phyloP scores from a whole-genome alignment of 2,113 vertebrate genomes.

The Electrona antarctica region DNA sequence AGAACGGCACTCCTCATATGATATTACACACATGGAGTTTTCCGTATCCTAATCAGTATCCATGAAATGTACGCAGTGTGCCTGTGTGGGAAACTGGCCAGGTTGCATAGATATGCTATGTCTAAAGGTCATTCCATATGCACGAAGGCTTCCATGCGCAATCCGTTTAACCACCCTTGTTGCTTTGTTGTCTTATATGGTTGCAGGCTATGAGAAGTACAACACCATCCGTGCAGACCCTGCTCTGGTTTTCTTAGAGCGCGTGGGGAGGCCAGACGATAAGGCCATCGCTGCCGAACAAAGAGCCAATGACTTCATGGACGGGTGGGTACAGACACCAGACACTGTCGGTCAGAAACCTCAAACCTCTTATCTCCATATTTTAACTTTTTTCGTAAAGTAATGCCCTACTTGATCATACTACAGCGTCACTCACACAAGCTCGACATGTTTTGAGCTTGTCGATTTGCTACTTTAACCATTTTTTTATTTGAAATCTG shows the following conservation, averaged over 20 bases:
- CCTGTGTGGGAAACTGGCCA: conserved; percentile 29
- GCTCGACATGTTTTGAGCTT: too few species aligned
- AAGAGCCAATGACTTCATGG: conserved; percentile 95
- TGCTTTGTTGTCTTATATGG: conserved; percentile 30
- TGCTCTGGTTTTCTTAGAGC: conserved; percentile 91
- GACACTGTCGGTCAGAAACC: neutral
- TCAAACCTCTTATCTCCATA: neutral
- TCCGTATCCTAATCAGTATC: too few species aligned
- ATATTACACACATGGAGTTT: too few species aligned
- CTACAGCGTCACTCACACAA: too few species aligned
- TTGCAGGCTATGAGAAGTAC: conserved; percentile 96
- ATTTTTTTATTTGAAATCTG: too few species aligned
- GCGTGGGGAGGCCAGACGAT: conserved; percentile 95
- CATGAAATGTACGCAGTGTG: too few species aligned
- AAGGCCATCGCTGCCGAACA: conserved; percentile 98
- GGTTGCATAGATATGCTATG: conserved; percentile 14
- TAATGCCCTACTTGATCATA: too few species aligned
- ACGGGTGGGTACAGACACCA: conserved; percentile 83
- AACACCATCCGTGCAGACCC: conserved; percentile 96
- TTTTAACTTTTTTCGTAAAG: too few species aligned
- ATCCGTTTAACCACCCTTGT: conserved; percentile 8
- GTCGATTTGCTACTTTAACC: too few species aligned
- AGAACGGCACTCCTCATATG: too few species aligned
- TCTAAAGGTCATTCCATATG: conserved; percentile 8
- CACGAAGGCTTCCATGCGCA: neutral